These are phyloP conservation scores for Artemisiospiza belli DNA, from an alignment of 2,113 vertebrate species.

Conservation along the genomic window DNA sequence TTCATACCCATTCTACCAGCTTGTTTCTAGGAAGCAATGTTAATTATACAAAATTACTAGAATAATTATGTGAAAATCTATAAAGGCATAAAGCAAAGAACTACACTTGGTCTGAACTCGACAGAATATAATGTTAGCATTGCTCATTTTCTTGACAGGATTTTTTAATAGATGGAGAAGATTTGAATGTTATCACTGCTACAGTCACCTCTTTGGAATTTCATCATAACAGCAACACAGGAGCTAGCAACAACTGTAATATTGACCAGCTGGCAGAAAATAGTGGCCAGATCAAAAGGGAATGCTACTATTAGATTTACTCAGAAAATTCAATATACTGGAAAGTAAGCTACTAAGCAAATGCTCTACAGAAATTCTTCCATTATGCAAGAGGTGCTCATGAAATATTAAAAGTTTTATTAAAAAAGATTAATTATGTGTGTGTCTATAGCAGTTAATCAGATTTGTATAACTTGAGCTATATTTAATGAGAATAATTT, in stretches of 20 bases:
- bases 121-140: not conserved
- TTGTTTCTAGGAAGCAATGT: not conserved
- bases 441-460: not conserved
- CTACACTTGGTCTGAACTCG: not conserved
- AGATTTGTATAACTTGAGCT: not conserved
- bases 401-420: slow-evolving; percentile 1
- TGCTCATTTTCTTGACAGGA: not conserved
- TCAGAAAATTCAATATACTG: not conserved
- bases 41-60: not conserved
- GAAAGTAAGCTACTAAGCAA: not conserved
- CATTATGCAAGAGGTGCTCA: not conserved
- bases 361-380: not conserved
- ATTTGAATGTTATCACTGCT: not conserved
- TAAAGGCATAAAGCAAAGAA: not conserved
- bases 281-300: not conserved
- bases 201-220: not conserved
- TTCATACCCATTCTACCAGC: not conserved
- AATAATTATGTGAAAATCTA: not conserved
- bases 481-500: slow-evolving; percentile 4
- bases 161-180: not conserved
- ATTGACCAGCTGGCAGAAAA: not conserved
- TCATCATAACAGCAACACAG: not conserved
- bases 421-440: not conserved
- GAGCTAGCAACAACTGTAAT: not conserved
- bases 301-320: not conserved